These are phyloP conservation scores for Papilio helenus DNA, from an alignment of 1,140 invertebrate species.

Conservation along the genomic window DNA sequence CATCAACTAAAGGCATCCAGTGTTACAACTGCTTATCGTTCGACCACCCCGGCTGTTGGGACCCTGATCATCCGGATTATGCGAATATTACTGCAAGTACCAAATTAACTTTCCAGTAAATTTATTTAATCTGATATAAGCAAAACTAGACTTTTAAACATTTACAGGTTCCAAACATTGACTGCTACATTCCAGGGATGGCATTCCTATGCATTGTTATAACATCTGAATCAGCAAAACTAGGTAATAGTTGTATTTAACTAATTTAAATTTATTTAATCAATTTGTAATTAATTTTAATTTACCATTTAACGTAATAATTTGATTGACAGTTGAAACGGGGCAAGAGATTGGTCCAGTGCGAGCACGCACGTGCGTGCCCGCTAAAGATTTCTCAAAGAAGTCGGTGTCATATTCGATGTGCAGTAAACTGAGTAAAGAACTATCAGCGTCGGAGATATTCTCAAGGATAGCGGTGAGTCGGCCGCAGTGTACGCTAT, in stretches of 20 bases:
- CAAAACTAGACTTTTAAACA: slow-evolving; percentile 29
- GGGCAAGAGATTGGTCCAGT: slow-evolving; percentile 77
- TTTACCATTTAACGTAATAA: neutral
- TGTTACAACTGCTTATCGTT: slow-evolving; percentile 78
- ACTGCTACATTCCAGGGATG: slow-evolving; percentile 78
- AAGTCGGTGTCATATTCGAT: slow-evolving; percentile 75
- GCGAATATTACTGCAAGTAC: slow-evolving; percentile 69
- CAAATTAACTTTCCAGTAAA: slow-evolving; percentile 16
- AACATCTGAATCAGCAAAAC: slow-evolving; percentile 74
- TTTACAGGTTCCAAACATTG: slow-evolving; percentile 72
- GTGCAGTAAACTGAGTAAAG: slow-evolving; percentile 78
- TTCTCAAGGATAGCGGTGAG: slow-evolving; percentile 71
- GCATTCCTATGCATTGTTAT: slow-evolving; percentile 75
- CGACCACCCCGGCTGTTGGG: slow-evolving; percentile 77
- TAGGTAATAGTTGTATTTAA: slow-evolving; percentile 55
- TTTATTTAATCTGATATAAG: neutral
- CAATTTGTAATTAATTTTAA: neutral
- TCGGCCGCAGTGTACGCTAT: slow-evolving; percentile 71
- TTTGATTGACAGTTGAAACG: slow-evolving; percentile 65
- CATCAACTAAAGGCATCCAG: slow-evolving; percentile 70
- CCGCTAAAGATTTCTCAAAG: slow-evolving; percentile 76
- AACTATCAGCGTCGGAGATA: slow-evolving; percentile 73
- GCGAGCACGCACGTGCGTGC: slow-evolving; percentile 75
- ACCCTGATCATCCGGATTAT: slow-evolving; percentile 75
- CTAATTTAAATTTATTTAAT: neutral